Base-by-base conservation (phyloP, 2,888 invertebrate species). In the Neoascia interrupta region DNA sequence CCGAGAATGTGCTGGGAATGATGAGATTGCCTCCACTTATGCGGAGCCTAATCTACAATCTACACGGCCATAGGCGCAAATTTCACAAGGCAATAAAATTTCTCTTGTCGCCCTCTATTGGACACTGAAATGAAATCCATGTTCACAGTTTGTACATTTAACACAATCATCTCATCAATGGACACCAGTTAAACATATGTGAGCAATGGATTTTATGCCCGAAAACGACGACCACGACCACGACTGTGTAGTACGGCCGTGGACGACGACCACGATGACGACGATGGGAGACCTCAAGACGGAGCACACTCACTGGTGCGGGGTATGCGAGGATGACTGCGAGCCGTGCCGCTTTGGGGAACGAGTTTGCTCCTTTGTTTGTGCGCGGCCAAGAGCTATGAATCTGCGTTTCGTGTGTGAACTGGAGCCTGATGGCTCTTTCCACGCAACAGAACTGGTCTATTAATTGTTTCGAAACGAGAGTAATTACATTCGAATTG, bases 141-240 rank as follows among this genome's bases (percentile, higher is more conserved):
- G 81, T 81, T 81, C 70, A 72, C 81, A 76, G 76, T 81, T 81
- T 75, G 70, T 75, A 75, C 79, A 73, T 81, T 79, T 68, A 69
- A 73, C 63, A 73, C 81, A 73, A 64, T 69, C 79, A 81, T 73
- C 81, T 80, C 80, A 81, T 81, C 80, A 80, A 81, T 81, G 80
- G 79, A 80, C 81, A 81, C 79, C 79, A 81, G 79, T 80, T 79
- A 73, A 80, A 73, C 81, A 79, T 79, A 79, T 81, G 79, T 81
- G 69, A 81, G 81, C 81, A 76, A 81, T 76, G 81, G 72, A 72
- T 72, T 81, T 76, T 72, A 76, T 81, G 81, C 70, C 81, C 68
- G 66, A 81, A 68, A 76, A 79, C 72, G 64, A 76, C 72, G n/a
- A 63, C 61, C 68, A 58, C 54, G 41, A 16, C 56, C 3, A 23